Evolutionary conservation across 1,140 invertebrate genomes (phyloP).

Genomic region (Lycorma delicatula): DNA sequence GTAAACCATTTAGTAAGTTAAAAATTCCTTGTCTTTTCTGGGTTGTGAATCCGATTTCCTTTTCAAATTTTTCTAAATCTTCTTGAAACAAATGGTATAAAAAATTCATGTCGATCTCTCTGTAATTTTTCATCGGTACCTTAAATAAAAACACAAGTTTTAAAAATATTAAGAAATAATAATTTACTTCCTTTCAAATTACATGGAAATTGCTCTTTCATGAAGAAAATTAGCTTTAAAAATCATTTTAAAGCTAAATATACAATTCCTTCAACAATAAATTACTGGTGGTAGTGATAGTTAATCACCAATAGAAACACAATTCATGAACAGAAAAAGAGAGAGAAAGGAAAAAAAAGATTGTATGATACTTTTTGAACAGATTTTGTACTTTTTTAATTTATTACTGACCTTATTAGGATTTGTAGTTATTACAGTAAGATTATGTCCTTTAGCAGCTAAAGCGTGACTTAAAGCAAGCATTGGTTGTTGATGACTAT

Average conservation of each 20-base stretch:
- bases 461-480: slow-evolving; percentile 3
- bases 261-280: not conserved
- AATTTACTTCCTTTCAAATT: not conserved
- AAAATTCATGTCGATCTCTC: not conserved
- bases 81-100: no score
- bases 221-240: not conserved
- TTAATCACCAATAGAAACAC: not conserved
- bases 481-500: slow-evolving; percentile 43
- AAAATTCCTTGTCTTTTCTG: not conserved
- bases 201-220: not conserved
- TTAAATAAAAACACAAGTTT: not conserved
- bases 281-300: not conserved
- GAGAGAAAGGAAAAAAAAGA: not conserved
- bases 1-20: not conserved
- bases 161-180: not conserved
- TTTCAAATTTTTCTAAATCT: not conserved
- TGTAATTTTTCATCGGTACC: not conserved
- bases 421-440: slow-evolving; percentile 4
- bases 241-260: not conserved
- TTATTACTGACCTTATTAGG: not conserved
- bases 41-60: not conserved
- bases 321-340: not conserved
- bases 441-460: slow-evolving; percentile 7
- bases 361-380: no score
- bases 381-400: no score